A percentile compares a stretch with the other conserved stretches of the same genome.
phyloP scores from a whole-genome alignment of 1,140 invertebrate species.

The Drosophila tsacasi region DNA sequence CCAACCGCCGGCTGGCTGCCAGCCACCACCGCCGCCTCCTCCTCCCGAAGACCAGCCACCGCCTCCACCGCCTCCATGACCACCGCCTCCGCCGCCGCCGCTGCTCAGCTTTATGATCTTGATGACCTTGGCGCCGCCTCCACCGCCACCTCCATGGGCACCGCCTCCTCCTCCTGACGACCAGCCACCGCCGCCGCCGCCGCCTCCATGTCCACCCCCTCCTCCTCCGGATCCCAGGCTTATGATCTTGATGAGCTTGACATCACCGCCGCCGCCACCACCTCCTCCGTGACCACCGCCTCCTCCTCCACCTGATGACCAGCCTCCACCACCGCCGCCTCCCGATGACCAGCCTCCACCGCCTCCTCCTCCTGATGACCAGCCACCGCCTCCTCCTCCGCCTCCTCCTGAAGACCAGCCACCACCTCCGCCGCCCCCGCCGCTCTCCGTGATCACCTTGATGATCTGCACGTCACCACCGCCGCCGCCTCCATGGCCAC shows the following conservation, averaged over 20 bases:
- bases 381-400: constrained; percentile 57
- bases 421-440: constrained; percentile 63
- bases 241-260: constrained; percentile 66
- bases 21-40: constrained; percentile 67
- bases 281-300: constrained; percentile 56
- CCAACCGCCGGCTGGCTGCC: constrained; percentile 81
- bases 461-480: constrained; percentile 65
- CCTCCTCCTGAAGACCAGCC: constrained; percentile 67
- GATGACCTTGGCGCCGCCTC: constrained; percentile 60
- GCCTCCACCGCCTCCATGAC: constrained; percentile 53
- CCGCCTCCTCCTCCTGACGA: constrained; percentile 51
- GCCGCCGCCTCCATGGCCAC: constrained; percentile 49
- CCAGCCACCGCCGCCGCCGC: constrained; percentile 53
- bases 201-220: constrained; percentile 58
- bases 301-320: constrained; percentile 62
- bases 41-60: constrained; percentile 34
- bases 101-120: constrained; percentile 51
- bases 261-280: constrained; percentile 59
- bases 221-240: constrained; percentile 55
- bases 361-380: constrained; percentile 58
- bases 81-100: constrained; percentile 52
- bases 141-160: constrained; percentile 38
- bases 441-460: constrained; percentile 57
- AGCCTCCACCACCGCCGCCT: constrained; percentile 56
- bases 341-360: constrained; percentile 59